Percentiles rank a stretch among this genome's conserved stretches.
phyloP scores from a whole-genome alignment of 1,140 invertebrate genomes.

The Diploscapter pachys region DNA sequence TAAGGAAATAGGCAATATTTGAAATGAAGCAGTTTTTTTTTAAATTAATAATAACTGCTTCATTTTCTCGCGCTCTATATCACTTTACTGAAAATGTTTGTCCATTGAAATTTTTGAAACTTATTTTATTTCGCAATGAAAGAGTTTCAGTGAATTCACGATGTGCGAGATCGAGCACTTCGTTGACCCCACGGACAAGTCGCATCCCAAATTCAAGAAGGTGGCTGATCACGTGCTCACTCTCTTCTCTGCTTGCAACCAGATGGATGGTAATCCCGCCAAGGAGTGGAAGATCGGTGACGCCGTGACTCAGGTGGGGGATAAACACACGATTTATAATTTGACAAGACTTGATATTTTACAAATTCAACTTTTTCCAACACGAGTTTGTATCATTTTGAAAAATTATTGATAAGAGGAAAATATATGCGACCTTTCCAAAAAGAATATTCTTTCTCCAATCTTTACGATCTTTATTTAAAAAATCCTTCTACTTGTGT shows the following conservation, averaged over 20 bases:
- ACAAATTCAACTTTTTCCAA: background rate
- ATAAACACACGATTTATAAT: background rate
- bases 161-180: slow-evolving; percentile 99
- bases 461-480: background rate
- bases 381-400: slow-evolving; percentile 1
- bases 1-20: no score
- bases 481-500: slow-evolving; percentile 42
- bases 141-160: slow-evolving; percentile 77
- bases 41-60: background rate
- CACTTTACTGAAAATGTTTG: no score
- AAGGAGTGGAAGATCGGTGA: slow-evolving; percentile 58
- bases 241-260: slow-evolving; percentile 89
- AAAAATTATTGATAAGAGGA: slow-evolving; percentile 21
- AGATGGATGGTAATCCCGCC: slow-evolving; percentile 72
- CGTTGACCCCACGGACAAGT: slow-evolving; percentile 83
- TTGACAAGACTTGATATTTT: background rate
- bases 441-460: no score
- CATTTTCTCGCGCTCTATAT: background rate
- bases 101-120: no score
- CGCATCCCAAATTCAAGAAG: slow-evolving; percentile 81
- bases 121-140: no score
- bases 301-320: slow-evolving; percentile 55
- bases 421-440: slow-evolving; percentile 1
- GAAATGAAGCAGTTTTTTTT: background rate
- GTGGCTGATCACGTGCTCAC: slow-evolving; percentile 73